phyloP scores from a whole-genome alignment of 2,113 vertebrate genomes.

The Semnornis frantzii region DNA sequence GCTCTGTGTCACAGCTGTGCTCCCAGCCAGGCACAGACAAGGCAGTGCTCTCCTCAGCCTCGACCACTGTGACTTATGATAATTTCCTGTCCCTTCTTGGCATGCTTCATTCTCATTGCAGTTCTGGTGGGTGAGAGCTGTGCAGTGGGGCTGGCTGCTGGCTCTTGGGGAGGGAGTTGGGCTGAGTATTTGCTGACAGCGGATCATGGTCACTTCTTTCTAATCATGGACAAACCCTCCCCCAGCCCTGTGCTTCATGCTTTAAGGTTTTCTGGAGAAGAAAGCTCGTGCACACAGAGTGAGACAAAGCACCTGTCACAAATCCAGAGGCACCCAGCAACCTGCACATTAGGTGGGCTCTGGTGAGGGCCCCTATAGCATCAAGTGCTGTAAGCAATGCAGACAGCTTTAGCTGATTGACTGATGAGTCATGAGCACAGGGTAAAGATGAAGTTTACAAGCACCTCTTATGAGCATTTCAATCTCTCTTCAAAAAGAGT shows the following conservation, averaged over 20 bases:
- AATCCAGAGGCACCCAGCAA: not conserved
- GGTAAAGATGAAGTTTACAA: too few species aligned
- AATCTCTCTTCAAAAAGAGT: too few species aligned
- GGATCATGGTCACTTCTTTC: not conserved
- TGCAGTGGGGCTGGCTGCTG: fast-evolving
- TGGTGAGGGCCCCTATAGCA: not conserved
- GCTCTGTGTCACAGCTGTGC: not conserved
- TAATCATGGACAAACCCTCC: not conserved
- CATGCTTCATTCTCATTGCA: not conserved
- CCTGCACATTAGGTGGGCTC: not conserved
- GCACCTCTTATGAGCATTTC: too few species aligned
- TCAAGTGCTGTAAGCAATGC: not conserved
- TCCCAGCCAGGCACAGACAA: fast-evolving
- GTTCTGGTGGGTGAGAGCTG: not conserved
- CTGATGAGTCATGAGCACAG: too few species aligned
- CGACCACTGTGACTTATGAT: not conserved
- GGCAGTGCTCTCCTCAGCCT: fast-evolving
- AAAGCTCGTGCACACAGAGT: not conserved
- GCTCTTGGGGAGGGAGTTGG: fast-evolving
- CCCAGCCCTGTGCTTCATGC: fast-evolving
- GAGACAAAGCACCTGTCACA: not conserved
- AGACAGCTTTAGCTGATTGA: too few species aligned
- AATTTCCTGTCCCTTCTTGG: not conserved
- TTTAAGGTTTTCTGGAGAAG: not conserved
- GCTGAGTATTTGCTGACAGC: not conserved